A percentile compares a stretch with the other conserved stretches of the same genome.
phyloP scores from a whole-genome alignment of 2,797 vertebrate species.

The Danio aesculapii region DNA sequence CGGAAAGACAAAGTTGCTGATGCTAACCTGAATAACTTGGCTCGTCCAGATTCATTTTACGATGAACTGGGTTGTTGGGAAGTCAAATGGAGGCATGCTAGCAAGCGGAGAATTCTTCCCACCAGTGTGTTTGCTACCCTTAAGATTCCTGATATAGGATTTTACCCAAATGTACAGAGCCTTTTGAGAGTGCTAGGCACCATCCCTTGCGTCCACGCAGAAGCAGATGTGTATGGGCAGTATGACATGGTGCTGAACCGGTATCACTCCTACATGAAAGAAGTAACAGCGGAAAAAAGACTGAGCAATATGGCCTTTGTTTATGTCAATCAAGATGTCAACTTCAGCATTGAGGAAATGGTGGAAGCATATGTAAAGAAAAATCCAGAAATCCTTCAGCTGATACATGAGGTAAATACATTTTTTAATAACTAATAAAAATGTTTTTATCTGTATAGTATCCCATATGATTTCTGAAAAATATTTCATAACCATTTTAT shows the following conservation, averaged over 20 bases:
- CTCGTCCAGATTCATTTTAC: slow-evolving; percentile 93
- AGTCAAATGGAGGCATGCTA: slow-evolving; percentile 96
- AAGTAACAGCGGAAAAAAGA: slow-evolving; percentile 85
- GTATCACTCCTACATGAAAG: slow-evolving; percentile 87
- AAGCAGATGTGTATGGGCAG: slow-evolving; percentile 87
- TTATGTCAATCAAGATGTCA: slow-evolving; percentile 94
- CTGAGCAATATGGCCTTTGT: slow-evolving; percentile 90
- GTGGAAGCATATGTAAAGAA: slow-evolving; percentile 91
- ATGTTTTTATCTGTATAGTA: neutral
- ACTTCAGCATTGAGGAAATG: slow-evolving; percentile 94
- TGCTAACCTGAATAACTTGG: slow-evolving; percentile 92
- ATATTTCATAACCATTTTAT: neutral
- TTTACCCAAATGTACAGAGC: slow-evolving; percentile 95
- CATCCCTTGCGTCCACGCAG: slow-evolving; percentile 92
- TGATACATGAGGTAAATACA: slow-evolving; percentile 74
- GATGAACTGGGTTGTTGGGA: slow-evolving; percentile 98
- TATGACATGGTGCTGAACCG: slow-evolving; percentile 90
- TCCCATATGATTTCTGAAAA: neutral
- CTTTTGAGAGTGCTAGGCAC: slow-evolving; percentile 92
- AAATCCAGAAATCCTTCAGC: slow-evolving; percentile 83
- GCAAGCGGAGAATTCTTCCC: slow-evolving; percentile 92
- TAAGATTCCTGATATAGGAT: slow-evolving; percentile 94
- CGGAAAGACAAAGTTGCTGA: slow-evolving; percentile 94
- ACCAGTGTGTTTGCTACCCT: slow-evolving; percentile 94
- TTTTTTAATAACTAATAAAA: neutral